Conservation (phyloP, 2,113 vertebrate species). For the Bos javanicus region DNA sequence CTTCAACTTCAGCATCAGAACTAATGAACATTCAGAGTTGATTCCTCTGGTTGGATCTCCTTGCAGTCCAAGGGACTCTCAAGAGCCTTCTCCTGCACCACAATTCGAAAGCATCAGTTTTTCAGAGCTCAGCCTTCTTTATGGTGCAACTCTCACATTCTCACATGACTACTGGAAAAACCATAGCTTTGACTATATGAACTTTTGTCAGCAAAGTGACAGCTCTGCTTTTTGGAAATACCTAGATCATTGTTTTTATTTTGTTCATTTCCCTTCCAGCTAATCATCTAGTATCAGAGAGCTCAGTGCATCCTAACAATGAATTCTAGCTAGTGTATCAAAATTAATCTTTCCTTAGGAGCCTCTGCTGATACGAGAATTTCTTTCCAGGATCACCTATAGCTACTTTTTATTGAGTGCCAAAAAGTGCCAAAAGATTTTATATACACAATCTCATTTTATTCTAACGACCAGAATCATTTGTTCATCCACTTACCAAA, state of each 20-base stretch:
- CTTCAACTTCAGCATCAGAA: neutral
- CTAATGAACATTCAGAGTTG: neutral
- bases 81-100: neutral
- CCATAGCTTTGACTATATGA: neutral
- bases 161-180: neutral
- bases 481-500: neutral
- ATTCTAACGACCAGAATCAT: neutral
- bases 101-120: neutral
- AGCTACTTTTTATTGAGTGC: neutral
- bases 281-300: neutral
- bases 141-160: neutral
- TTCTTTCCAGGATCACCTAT: neutral
- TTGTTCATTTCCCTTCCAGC: neutral
- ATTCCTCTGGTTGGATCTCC: neutral
- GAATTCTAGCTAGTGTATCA: neutral
- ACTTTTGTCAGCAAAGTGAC: neutral
- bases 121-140: neutral
- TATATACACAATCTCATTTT: neutral
- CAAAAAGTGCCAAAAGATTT: neutral
- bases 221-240: neutral
- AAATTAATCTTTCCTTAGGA: neutral
- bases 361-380: neutral
- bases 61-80: neutral
- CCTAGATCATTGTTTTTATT: neutral
- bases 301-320: neutral